Evolutionary conservation across 2,797 vertebrate genomes (phyloP).

Genomic region (Argya squamiceps): DNA sequence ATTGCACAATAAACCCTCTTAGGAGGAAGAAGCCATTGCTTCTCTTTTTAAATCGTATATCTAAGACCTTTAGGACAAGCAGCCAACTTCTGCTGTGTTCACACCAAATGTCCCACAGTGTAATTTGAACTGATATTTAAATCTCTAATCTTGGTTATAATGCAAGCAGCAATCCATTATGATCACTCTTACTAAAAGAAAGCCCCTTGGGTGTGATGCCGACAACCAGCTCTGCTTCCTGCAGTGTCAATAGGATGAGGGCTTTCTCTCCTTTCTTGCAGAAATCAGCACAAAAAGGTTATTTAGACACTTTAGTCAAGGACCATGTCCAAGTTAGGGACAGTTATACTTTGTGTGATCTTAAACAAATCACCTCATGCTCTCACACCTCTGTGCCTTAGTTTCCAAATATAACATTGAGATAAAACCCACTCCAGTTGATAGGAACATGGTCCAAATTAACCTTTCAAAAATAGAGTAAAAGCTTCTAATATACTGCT

Average conservation of each 20-base stretch:
- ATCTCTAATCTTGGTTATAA: background rate
- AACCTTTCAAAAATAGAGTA: background rate
- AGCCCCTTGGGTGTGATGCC: background rate
- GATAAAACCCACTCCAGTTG: background rate
- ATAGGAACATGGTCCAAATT: background rate
- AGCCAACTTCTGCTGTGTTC: background rate
- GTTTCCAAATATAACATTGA: background rate
- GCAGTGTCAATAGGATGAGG: background rate
- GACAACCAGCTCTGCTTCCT: background rate
- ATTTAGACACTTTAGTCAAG: background rate
- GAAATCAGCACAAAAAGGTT: background rate
- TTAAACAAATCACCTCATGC: background rate
- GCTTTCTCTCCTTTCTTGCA: background rate
- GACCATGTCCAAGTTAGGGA: background rate
- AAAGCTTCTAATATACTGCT: background rate
- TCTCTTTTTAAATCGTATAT: background rate
- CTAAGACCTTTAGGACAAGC: background rate
- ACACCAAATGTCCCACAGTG: background rate
- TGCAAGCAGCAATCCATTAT: background rate
- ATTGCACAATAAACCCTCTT: background rate
- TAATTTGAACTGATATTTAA: background rate
- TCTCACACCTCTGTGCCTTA: background rate
- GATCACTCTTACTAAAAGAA: background rate
- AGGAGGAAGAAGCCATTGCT: background rate
- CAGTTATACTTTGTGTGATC: background rate